Evolutionary conservation across 2,797 vertebrate genomes (phyloP).

Genomic region (Lepus townsendii): DNA sequence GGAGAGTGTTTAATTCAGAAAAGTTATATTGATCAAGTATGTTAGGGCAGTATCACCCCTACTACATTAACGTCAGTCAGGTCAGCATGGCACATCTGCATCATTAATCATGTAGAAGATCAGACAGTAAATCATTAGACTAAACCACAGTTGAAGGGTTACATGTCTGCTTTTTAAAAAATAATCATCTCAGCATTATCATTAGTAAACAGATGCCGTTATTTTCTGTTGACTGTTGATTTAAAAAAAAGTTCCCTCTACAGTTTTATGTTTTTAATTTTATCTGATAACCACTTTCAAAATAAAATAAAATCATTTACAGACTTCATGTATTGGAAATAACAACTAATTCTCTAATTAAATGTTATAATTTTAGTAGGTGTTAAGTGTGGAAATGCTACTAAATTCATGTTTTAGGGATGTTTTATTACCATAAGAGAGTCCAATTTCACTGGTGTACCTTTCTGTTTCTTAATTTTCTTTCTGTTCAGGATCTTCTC

Average conservation of each 20-base stretch:
- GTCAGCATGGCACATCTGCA: not conserved
- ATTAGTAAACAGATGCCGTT: conserved; percentile 50
- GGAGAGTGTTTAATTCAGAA: conserved; percentile 67
- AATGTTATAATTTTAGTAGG: not conserved
- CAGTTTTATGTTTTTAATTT: conserved; percentile 59
- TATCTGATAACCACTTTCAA: not conserved
- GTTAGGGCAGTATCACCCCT: not conserved
- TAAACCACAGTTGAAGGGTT: not conserved
- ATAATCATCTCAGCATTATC: conserved; percentile 38
- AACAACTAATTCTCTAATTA: conserved; percentile 61
- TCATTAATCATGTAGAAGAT: conserved; percentile 58
- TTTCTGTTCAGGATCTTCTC: conserved; percentile 36
- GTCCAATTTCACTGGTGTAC: not conserved
- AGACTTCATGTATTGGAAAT: conserved; percentile 30
- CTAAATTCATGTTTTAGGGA: not conserved
- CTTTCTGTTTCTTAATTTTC: conserved; percentile 52
- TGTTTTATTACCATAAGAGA: conserved; percentile 14
- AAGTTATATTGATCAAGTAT: conserved; percentile 63
- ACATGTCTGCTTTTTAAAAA: conserved; percentile 53
- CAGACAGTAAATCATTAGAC: not conserved
- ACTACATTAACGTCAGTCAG: conserved; percentile 10
- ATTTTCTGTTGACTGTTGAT: conserved; percentile 40
- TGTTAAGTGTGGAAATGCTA: not conserved
- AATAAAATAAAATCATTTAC: conserved; percentile 28
- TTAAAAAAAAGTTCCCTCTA: conserved; percentile 49